Conservation (phyloP, 2,888 invertebrate species). For the Timandra comae region DNA sequence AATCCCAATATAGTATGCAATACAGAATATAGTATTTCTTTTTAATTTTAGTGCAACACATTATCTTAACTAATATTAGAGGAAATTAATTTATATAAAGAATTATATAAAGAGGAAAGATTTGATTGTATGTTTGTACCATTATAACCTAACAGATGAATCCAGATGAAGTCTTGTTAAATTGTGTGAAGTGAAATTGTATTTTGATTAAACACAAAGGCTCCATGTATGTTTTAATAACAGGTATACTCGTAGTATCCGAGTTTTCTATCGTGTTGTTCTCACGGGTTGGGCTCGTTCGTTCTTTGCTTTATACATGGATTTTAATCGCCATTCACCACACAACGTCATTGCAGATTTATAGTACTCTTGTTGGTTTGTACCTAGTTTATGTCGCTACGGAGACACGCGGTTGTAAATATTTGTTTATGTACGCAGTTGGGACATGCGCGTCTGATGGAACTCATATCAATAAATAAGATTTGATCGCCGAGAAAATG, state of each 20-base stretch:
- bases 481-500: background rate
- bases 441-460: background rate
- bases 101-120: too few relatives aligned
- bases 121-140: too few relatives aligned
- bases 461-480: constrained; percentile 1
- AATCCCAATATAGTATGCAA: too few relatives aligned
- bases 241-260: too few relatives aligned
- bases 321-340: constrained; percentile 49
- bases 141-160: too few relatives aligned
- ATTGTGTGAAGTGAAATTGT: too few relatives aligned
- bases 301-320: constrained; percentile 43
- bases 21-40: too few relatives aligned
- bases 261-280: constrained; percentile 44
- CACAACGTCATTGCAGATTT: constrained; percentile 59
- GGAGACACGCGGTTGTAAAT: constrained; percentile 1
- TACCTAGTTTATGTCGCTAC: background rate
- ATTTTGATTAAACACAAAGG: too few relatives aligned
- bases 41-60: too few relatives aligned
- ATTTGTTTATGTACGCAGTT: background rate
- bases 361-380: constrained; percentile 28
- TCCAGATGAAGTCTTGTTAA: too few relatives aligned
- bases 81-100: too few relatives aligned
- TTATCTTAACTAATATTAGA: too few relatives aligned
- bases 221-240: constrained; percentile 12
- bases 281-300: constrained; percentile 58